Percentiles rank a stretch among this genome's conserved stretches.
These are phyloP conservation scores for Acanthurus leucopareius DNA, from an alignment of 2,797 vertebrate species.

Conservation along the genomic window DNA sequence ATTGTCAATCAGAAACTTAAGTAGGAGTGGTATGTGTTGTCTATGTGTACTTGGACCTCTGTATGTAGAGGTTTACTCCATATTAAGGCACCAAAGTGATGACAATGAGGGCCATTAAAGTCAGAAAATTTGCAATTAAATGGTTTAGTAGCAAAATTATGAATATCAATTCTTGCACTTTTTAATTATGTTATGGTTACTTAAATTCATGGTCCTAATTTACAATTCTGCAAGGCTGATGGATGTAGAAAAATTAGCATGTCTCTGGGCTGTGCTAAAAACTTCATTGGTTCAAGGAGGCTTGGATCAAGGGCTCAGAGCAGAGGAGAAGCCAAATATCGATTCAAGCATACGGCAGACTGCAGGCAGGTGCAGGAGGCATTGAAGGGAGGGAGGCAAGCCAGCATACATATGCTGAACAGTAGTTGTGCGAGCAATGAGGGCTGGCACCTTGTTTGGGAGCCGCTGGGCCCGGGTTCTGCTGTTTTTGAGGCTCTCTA, in stretches of 20 bases:
- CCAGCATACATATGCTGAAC: conserved; percentile 19
- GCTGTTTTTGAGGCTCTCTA: neutral
- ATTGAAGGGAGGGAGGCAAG: neutral
- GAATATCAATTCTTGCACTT: neutral
- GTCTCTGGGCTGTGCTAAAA: conserved; percentile 38
- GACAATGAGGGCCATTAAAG: no score
- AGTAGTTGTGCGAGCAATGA: conserved; percentile 21
- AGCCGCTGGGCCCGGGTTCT: conserved; percentile 20
- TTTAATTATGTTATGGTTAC: neutral
- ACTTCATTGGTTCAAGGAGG: conserved; percentile 36
- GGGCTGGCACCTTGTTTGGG: conserved; percentile 1
- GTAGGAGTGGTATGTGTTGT: no score
- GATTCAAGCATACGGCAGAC: conserved; percentile 31
- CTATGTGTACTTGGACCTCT: no score
- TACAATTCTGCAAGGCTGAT: conserved; percentile 4
- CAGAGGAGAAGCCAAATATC: conserved; percentile 41
- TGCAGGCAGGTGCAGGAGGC: conserved; percentile 14
- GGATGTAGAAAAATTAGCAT: conserved; percentile 15
- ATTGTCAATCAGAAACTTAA: no score
- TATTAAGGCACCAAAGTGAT: no score
- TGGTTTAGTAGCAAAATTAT: no score
- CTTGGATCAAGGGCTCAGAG: conserved; percentile 28
- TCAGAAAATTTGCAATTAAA: no score
- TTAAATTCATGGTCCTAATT: conserved; percentile 10
- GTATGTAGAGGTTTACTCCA: no score